A percentile compares a stretch with the other conserved stretches of the same genome.
phyloP scores from a whole-genome alignment of 2,113 vertebrate genomes.

The Carassius gibelio region DNA sequence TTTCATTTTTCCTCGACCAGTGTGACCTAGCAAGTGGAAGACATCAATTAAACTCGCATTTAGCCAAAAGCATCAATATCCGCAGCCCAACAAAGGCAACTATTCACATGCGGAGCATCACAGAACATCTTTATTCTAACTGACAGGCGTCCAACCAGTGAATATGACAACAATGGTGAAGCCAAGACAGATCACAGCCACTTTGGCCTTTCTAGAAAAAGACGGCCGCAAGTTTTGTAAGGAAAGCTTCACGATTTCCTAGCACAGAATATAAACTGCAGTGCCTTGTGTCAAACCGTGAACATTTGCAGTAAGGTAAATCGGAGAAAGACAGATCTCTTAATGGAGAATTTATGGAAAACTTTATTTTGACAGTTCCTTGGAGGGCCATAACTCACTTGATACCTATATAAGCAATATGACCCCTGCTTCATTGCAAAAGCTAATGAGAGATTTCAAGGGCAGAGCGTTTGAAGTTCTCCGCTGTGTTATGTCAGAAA shows the following conservation, averaged over 20 bases:
- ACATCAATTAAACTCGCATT: slow-evolving; percentile 8
- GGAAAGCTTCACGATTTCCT: background rate
- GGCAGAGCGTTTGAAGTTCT: slow-evolving; percentile 14
- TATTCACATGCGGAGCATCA: slow-evolving; percentile 16
- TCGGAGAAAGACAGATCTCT: background rate
- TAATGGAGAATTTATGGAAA: background rate
- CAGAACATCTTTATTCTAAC: slow-evolving; percentile 15
- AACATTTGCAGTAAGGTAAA: background rate
- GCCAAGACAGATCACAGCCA: slow-evolving; percentile 14
- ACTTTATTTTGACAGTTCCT: slow-evolving; percentile 27
- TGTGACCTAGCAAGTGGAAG: slow-evolving; percentile 30
- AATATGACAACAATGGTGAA: background rate
- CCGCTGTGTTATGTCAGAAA: slow-evolving; percentile 60
- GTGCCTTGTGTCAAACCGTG: background rate
- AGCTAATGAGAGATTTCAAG: slow-evolving; percentile 44
- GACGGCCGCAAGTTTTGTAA: background rate
- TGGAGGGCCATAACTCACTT: slow-evolving; percentile 15
- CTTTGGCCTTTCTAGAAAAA: background rate
- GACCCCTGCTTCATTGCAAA: slow-evolving; percentile 38
- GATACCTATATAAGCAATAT: background rate
- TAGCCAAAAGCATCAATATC: slow-evolving; percentile 15
- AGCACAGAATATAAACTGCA: background rate
- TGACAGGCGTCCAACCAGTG: slow-evolving; percentile 20
- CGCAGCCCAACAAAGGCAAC: background rate
- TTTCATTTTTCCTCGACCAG: background rate